A percentile compares a stretch with the other conserved stretches of the same genome.
Conservation (phyloP, 2,797 vertebrate species). For the Sebastes hubbsi region DNA sequence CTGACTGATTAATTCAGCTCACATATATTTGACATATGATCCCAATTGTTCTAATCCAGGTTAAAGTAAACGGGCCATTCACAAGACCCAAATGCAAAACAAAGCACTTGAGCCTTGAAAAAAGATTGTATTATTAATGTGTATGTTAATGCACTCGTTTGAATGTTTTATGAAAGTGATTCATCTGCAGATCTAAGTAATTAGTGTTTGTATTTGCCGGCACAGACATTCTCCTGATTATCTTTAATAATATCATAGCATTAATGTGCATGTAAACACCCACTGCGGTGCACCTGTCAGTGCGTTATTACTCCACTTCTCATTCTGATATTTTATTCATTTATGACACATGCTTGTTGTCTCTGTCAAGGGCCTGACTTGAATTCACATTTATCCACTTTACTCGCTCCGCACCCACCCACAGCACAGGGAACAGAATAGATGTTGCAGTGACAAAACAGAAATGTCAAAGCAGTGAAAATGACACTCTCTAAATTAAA, state of each 20-base stretch:
- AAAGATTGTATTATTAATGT: slow-evolving; percentile 15
- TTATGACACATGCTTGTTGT: slow-evolving; percentile 18
- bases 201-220: slow-evolving; percentile 14
- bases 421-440: not conserved
- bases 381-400: slow-evolving; percentile 2
- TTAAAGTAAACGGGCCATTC: slow-evolving; percentile 19
- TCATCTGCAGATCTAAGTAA: slow-evolving; percentile 23
- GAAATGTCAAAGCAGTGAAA: not conserved
- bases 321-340: slow-evolving; percentile 36
- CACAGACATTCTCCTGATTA: slow-evolving; percentile 19
- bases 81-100: slow-evolving; percentile 22
- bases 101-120: slow-evolving; percentile 21
- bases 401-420: not conserved
- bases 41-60: not conserved
- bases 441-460: not conserved
- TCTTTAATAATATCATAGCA: slow-evolving; percentile 27
- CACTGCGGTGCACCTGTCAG: slow-evolving; percentile 7
- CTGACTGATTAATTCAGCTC: not conserved
- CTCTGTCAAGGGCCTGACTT: slow-evolving; percentile 8
- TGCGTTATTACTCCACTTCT: not conserved
- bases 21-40: not conserved
- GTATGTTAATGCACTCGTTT: slow-evolving; percentile 30
- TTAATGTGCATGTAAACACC: slow-evolving; percentile 19
- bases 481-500: not conserved
- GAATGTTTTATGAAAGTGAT: slow-evolving; percentile 24